Evolutionary conservation across 2,113 vertebrate species (phyloP).

Genomic region (Mellivora capensis): DNA sequence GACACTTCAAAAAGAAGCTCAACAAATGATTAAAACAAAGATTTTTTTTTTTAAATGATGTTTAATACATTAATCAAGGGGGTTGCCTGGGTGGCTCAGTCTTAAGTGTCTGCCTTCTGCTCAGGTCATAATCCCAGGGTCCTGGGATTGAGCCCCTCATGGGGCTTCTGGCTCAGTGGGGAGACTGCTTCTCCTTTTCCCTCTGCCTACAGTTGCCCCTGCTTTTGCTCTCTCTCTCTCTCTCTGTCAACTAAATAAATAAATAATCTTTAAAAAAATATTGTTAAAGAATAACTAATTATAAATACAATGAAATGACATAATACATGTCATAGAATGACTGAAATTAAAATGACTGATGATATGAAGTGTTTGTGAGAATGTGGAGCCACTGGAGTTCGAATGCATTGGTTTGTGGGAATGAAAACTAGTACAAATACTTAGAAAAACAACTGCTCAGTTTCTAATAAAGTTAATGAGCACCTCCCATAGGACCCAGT

Average conservation of each 20-base stretch:
- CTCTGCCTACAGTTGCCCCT: too few relatives aligned
- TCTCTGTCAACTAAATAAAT: too few relatives aligned
- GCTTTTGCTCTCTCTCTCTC: too few relatives aligned
- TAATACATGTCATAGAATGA: not conserved
- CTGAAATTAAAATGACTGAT: not conserved
- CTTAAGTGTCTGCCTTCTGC: too few relatives aligned
- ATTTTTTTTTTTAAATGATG: not conserved
- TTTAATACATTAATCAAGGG: not conserved
- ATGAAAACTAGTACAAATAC: not conserved
- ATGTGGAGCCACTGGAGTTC: not conserved
- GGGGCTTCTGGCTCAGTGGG: too few relatives aligned
- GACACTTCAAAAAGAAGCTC: not conserved
- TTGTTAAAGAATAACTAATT: not conserved
- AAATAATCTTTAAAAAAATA: not conserved
- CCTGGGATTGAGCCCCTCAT: too few relatives aligned
- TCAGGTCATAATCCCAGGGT: too few relatives aligned
- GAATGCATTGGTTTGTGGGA: not conserved
- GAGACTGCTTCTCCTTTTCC: too few relatives aligned
- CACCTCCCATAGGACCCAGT: not conserved
- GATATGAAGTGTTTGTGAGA: not conserved
- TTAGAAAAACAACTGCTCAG: not conserved
- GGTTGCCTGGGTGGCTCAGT: too few relatives aligned
- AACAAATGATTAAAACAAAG: not conserved
- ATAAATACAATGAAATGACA: not conserved
- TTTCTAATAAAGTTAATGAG: not conserved